Evolutionary conservation across 2,888 invertebrate genomes (phyloP).

Genomic region (Aphodius granarius): DNA sequence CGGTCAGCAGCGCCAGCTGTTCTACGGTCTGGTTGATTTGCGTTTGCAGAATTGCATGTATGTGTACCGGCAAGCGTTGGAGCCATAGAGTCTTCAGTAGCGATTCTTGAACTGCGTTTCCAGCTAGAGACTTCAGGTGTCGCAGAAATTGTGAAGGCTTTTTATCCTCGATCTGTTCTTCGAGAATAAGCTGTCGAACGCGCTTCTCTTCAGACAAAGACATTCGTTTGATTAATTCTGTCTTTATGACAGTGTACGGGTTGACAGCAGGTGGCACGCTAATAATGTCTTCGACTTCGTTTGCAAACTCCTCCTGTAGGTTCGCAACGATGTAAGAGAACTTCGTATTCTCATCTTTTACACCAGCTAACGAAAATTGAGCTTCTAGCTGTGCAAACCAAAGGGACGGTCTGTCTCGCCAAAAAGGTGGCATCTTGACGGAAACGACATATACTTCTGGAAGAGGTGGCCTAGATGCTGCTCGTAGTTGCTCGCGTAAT

Average conservation of each 20-base stretch:
- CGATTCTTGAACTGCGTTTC: constrained; percentile 26
- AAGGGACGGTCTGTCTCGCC: constrained; percentile 21
- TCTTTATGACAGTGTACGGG: constrained; percentile 35
- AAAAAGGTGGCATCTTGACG: constrained; percentile 23
- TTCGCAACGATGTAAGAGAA: constrained; percentile 18
- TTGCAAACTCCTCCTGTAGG: constrained; percentile 14
- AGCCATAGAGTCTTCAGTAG: constrained; percentile 9
- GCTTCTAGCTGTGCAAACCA: constrained; percentile 27
- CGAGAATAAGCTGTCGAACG: constrained; percentile 11
- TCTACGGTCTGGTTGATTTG: neutral
- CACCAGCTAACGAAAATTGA: constrained; percentile 16
- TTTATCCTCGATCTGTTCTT: constrained; percentile 26
- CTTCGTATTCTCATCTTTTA: constrained; percentile 22
- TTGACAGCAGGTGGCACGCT: constrained; percentile 27
- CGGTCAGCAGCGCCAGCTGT: neutral
- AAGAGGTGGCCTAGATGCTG: neutral
- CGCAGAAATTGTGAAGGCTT: constrained; percentile 27
- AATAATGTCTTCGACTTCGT: constrained; percentile 24
- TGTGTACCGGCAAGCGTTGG: neutral
- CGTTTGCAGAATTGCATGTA: neutral
- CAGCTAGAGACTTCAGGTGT: constrained; percentile 20
- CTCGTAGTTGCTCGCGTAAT: neutral
- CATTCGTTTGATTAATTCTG: constrained; percentile 34
- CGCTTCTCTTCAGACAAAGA: constrained; percentile 15
- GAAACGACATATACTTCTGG: neutral